Base-by-base conservation (phyloP, 2,113 vertebrate species). In the Corythoichthys intestinalis region DNA sequence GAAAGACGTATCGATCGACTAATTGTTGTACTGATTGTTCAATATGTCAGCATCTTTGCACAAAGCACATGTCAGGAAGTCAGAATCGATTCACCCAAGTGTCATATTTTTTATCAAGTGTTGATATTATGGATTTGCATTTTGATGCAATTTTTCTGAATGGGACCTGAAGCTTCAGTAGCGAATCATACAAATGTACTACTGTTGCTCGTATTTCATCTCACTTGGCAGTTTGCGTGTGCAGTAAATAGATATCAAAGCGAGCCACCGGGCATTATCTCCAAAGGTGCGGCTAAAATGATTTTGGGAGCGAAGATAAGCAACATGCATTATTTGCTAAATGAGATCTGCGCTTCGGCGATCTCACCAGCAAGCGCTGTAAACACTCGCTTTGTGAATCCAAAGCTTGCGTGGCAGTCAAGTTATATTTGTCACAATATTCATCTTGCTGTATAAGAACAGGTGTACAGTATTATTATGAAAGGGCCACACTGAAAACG, bases 21-120 rank as follows among this genome's bases (percentile, higher is more conserved):
- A 14, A 81, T 34, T 37, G n/a, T 14, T 73, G 71, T 67, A 70
- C 65, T 69, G 63, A 85, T 81, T 71, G 58, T 53, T 68, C 54
- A 70, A 64, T 74, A 78, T n/a, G 59, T 67, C 57, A 65, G 53
- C 60, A 13, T 34, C 37, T 15, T 12, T 13, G 52, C 15, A 20
- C 2, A 8, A n/a, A 54, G n/a, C 10, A n/a, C 6, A 34, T 28
- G 20, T 56, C 20, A 10, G 53, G 53, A 56, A 56, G 53, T 56
- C 20, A n/a, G 12, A 34, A 56, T 56, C 53, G 12, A 56, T 56
- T 56, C 53, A 5, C 10, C 20, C 3, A 10, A 10, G n/a, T 56
- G 53, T 53, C n/a, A 8, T 7, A 53, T n/a, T 6, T 53, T 20
- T n/a, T 44, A 44, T 44, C 41, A 44, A 44, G 5, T 4, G 1